phyloP scores from a whole-genome alignment of 2,113 vertebrate genomes.

The Poicephalus gulielmi region DNA sequence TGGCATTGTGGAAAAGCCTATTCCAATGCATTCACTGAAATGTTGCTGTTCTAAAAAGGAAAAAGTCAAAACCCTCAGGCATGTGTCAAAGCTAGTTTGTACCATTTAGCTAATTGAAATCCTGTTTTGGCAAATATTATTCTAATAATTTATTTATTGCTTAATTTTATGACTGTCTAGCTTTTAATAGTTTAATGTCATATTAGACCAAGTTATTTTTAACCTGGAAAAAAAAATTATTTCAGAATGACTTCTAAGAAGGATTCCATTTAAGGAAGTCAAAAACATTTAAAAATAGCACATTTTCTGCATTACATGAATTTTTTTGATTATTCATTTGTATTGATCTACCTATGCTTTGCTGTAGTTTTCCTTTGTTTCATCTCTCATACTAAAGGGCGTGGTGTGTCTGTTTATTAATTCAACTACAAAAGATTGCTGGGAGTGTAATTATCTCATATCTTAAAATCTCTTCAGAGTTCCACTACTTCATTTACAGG shows the following conservation, averaged over 20 bases:
- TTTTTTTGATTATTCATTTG: background rate
- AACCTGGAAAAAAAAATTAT: background rate
- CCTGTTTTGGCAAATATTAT: background rate
- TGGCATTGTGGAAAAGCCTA: background rate
- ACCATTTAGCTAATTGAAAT: background rate
- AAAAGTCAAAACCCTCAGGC: background rate
- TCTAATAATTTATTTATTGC: background rate
- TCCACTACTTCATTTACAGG: background rate
- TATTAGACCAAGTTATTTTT: background rate
- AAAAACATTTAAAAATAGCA: background rate
- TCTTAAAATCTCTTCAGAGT: background rate
- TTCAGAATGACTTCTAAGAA: background rate
- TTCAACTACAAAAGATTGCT: background rate
- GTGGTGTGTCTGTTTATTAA: background rate
- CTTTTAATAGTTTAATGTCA: background rate
- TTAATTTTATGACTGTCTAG: background rate
- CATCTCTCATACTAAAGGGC: background rate
- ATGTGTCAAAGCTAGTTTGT: background rate
- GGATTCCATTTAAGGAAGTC: background rate
- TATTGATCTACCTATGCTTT: background rate
- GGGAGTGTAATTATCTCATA: background rate
- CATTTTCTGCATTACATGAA: background rate
- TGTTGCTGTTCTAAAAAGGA: background rate
- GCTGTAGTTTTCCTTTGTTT: background rate
- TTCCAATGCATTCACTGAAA: background rate